Percentiles rank a stretch among this genome's conserved stretches.
Evolutionary conservation across 2,888 invertebrate genomes (phyloP).

Genomic region (Patella ulyssiponensis): DNA sequence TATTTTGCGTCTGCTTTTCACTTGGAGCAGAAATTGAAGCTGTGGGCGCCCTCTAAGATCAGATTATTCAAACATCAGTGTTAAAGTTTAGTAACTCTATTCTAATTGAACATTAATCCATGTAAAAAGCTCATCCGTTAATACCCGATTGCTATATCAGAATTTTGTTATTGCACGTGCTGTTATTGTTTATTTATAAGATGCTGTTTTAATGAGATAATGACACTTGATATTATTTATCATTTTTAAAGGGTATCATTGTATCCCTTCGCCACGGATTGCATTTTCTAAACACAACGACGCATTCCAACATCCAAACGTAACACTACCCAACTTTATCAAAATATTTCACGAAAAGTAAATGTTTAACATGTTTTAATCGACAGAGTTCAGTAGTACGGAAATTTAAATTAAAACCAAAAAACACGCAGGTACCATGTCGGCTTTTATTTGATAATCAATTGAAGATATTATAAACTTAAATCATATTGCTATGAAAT

Average conservation of each 20-base stretch:
- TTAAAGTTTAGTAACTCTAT: slow-evolving; percentile 9
- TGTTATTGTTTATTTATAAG: background rate
- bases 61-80: background rate
- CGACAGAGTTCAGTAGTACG: too few species aligned
- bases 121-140: background rate
- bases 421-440: too few species aligned
- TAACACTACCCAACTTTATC: too few species aligned
- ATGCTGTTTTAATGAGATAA: background rate
- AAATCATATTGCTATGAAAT: too few species aligned
- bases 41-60: background rate
- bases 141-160: background rate
- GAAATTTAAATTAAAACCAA: too few species aligned
- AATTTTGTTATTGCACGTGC: background rate
- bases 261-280: too few species aligned
- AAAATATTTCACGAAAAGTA: too few species aligned
- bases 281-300: background rate
- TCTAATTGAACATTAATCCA: slow-evolving; percentile 1
- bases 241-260: background rate
- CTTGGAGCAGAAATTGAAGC: too few species aligned
- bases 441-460: too few species aligned
- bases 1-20: too few species aligned
- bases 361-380: too few species aligned
- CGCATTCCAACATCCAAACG: background rate
- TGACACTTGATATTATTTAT: background rate
- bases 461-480: too few species aligned